Percentiles rank a stretch among this genome's conserved stretches.
These are phyloP conservation scores for Tetramorium alpestre DNA, from an alignment of 1,140 invertebrate species.

Conservation along the genomic window DNA sequence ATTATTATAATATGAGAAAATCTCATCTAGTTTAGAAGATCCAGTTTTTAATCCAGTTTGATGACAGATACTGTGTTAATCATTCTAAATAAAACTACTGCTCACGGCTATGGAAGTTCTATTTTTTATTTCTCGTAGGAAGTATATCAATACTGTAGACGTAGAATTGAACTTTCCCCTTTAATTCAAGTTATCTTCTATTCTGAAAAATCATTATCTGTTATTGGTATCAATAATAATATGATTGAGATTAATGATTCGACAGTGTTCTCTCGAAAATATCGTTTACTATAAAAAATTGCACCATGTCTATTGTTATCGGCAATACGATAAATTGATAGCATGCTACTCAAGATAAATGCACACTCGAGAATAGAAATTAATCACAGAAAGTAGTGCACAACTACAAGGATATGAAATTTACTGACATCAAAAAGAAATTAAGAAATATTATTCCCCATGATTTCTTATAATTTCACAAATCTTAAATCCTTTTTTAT, in stretches of 20 bases:
- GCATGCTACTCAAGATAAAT: conserved; percentile 33
- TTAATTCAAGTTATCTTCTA: neutral
- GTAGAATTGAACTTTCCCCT: conserved; percentile 8
- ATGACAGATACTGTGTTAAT: conserved; percentile 32
- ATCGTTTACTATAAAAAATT: conserved; percentile 32
- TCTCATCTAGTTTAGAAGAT: neutral
- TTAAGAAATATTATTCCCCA: neutral
- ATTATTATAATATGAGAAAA: conserved; percentile 32
- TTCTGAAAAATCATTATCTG: neutral
- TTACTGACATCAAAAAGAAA: neutral
- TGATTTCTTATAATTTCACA: neutral
- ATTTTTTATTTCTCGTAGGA: conserved; percentile 35
- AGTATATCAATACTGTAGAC: neutral
- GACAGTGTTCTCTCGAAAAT: neutral
- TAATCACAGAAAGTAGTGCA: neutral
- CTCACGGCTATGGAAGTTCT: conserved; percentile 5
- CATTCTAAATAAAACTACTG: conserved; percentile 37
- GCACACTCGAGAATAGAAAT: neutral
- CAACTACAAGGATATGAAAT: neutral
- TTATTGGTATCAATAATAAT: neutral
- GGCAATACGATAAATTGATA: neutral
- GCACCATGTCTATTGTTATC: neutral
- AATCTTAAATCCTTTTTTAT: neutral
- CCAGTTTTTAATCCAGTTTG: neutral
- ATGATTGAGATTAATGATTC: conserved; percentile 2